Evolutionary conservation across 2,888 invertebrate species (phyloP), one percentile per base, ranked within the genome.

Genomic region (Cephus nigrinus): DNA sequence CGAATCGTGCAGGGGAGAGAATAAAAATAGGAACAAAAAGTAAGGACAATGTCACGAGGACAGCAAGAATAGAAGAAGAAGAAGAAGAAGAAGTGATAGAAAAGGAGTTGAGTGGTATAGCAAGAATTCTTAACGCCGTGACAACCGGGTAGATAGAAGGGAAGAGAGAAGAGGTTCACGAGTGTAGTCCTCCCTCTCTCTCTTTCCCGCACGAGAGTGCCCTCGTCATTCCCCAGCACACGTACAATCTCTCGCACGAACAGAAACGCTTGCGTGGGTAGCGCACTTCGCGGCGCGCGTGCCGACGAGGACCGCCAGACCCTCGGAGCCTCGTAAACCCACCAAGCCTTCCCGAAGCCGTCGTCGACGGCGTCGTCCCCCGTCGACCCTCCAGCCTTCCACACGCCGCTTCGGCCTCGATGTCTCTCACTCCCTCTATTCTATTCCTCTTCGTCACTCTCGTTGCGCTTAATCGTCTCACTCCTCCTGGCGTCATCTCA

Each of bases 211-310:
- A 55, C 55, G 23, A 55, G 23, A 55, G 55, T 55, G 55, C 55
- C 55, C 55, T 55, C 55, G 23, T 55, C 55, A 23, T 23, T 55
- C 77, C 80, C 80, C 79, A 79, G 80, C 79, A 74, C 81, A 75
- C 75, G 74, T 74, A 73, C 80, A 75, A 76, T 82, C 78, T 71
- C 76, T 69, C 76, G 73, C 78, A 81, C 80, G 82, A 82, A 82
- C 83, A 82, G 81, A 80, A 80, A 80, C 82, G 78, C 71, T 78
- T 68, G 78, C 78, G 78, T 85, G 88, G 87, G 84, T 87, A 87
- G 87, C 85, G 85, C 88, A 85, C 86, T 89, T 88, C 85, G 86
- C 86, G 88, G 87, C 88, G 89, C 89, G 90, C 90, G 90, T 89
- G 90, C 90, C 90, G 88, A 88, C 88, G 87, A 86, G 86, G 83